Percentiles rank a stretch among this genome's conserved stretches.
These are phyloP conservation scores for Eupithecia exiguata DNA, from an alignment of 2,888 invertebrate genomes.

Conservation along the genomic window DNA sequence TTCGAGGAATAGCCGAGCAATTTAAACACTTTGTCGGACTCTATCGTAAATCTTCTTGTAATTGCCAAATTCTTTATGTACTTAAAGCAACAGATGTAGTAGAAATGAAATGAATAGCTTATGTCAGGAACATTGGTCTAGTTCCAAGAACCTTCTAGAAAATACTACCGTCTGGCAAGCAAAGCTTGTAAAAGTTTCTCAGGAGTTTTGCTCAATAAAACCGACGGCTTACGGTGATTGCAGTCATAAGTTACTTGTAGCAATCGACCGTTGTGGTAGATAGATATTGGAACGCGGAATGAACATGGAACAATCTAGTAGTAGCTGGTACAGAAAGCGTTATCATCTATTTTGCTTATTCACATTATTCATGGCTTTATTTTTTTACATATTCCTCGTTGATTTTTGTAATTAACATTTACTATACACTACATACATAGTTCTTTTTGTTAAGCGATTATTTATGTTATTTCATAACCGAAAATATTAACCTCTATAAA, in stretches of 20 bases:
- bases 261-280: constrained; percentile 7
- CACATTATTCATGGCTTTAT: too few relatives aligned
- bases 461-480: too few relatives aligned
- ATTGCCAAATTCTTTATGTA: constrained; percentile 2
- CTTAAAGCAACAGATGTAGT: not conserved
- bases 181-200: constrained; percentile 4
- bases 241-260: constrained; percentile 11
- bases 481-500: too few relatives aligned
- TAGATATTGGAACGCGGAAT: constrained; percentile 9
- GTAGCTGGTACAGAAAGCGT: not conserved
- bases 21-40: constrained; percentile 15
- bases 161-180: constrained; percentile 2
- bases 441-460: too few relatives aligned
- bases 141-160: constrained; percentile 2
- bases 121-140: not conserved
- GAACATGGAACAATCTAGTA: not conserved
- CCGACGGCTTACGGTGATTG: constrained; percentile 10
- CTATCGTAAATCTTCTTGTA: not conserved
- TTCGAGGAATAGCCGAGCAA: constrained; percentile 22
- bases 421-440: too few relatives aligned
- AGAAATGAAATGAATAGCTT: not conserved
- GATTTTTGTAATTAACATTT: too few relatives aligned
- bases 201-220: constrained; percentile 10
- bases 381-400: too few relatives aligned
- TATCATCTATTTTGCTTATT: not conserved